phyloP scores from a whole-genome alignment of 2,113 vertebrate species.

The Lagopus muta region DNA sequence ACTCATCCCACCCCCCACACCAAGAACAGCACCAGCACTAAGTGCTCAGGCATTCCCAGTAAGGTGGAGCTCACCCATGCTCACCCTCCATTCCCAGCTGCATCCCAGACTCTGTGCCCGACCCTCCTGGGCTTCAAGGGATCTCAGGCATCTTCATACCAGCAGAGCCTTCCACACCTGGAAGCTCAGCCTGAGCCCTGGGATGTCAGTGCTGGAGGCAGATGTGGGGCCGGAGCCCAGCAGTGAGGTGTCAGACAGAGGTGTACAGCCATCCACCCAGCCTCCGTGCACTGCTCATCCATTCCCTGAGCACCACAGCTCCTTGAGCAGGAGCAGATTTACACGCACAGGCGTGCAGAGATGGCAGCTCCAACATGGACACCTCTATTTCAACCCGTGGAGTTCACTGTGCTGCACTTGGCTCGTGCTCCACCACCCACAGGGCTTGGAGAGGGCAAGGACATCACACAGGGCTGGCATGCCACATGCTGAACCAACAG shows the following conservation, averaged over 20 bases:
- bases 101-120: fast-evolving
- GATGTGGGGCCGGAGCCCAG: fast-evolving
- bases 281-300: fast-evolving
- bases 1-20: background rate
- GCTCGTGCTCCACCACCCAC: fast-evolving
- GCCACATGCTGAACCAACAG: background rate
- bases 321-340: background rate
- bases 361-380: background rate
- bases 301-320: background rate
- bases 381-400: background rate
- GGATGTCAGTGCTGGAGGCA: background rate
- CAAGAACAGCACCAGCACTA: no score
- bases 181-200: fast-evolving
- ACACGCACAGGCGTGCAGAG: fast-evolving
- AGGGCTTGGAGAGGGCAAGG: background rate
- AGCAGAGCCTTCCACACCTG: background rate
- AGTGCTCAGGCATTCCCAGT: background rate
- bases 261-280: background rate
- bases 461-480: background rate
- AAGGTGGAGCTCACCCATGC: fast-evolving
- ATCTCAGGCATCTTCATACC: background rate
- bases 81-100: background rate
- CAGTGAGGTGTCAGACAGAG: background rate
- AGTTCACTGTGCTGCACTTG: fast-evolving
- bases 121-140: background rate